phyloP scores from a whole-genome alignment of 2,113 vertebrate genomes.

The Peromyscus californicus region DNA sequence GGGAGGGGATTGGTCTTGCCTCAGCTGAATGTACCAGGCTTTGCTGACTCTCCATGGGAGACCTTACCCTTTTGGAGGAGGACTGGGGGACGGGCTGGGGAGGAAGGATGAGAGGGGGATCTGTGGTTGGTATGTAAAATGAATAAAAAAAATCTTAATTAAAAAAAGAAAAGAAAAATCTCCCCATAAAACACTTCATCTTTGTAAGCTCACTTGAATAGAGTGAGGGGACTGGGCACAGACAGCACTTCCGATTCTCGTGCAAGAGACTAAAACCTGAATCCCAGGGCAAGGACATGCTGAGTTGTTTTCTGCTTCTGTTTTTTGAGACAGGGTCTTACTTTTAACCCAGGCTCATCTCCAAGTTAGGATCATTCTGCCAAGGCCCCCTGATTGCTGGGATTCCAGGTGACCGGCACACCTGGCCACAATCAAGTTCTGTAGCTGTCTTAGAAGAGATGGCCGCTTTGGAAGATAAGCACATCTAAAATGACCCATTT shows the following conservation, averaged over 20 bases:
- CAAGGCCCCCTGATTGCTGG: neutral
- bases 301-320: neutral
- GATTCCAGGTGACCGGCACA: neutral
- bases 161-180: neutral
- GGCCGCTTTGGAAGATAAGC: neutral
- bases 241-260: neutral
- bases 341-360: neutral
- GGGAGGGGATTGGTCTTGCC: no score
- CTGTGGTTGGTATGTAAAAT: no score
- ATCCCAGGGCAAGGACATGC: neutral
- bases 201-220: neutral
- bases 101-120: no score
- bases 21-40: no score
- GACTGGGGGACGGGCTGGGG: no score
- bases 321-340: neutral
- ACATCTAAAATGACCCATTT: neutral
- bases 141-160: no score
- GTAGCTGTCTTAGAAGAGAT: neutral
- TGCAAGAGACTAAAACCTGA: neutral
- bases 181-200: neutral
- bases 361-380: neutral
- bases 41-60: no score
- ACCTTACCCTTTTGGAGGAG: no score
- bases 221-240: neutral
- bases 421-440: neutral